These are phyloP conservation scores for cattle (Bos taurus) DNA, from an alignment of 2,113 vertebrate species.

Conservation along the genomic window DNA sequence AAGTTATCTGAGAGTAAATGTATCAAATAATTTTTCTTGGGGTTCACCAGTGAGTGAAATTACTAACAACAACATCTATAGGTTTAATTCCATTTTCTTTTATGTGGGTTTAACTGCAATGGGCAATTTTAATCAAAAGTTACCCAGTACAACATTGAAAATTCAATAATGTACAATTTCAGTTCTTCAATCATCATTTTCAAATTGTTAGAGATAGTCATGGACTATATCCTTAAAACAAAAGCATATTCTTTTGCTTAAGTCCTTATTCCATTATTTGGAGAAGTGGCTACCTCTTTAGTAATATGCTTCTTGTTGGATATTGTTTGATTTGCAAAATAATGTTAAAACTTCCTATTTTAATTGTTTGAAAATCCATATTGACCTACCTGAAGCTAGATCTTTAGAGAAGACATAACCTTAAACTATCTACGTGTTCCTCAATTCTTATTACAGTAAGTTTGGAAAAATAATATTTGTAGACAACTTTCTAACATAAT, in stretches of 20 bases:
- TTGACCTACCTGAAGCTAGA: neutral
- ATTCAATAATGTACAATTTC: neutral
- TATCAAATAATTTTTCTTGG: neutral
- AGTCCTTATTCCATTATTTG: neutral
- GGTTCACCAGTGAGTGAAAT: conserved; percentile 3
- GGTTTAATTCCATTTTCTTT: neutral
- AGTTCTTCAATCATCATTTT: neutral
- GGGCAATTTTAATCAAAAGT: neutral
- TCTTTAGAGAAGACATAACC: neutral
- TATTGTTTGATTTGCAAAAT: neutral
- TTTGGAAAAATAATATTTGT: neutral
- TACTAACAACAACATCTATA: neutral
- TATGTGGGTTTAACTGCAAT: neutral
- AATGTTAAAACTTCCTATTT: neutral
- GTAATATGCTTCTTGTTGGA: neutral
- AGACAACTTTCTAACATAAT: neutral
- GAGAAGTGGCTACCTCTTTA: neutral
- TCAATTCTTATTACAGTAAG: neutral
- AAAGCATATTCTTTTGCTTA: neutral
- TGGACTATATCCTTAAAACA: neutral
- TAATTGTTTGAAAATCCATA: neutral
- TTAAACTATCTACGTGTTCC: neutral
- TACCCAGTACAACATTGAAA: neutral
- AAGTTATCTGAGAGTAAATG: neutral
- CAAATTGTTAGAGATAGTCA: neutral